Evolutionary conservation across 2,113 vertebrate species (phyloP).

Genomic region (Bubo blakistoni): DNA sequence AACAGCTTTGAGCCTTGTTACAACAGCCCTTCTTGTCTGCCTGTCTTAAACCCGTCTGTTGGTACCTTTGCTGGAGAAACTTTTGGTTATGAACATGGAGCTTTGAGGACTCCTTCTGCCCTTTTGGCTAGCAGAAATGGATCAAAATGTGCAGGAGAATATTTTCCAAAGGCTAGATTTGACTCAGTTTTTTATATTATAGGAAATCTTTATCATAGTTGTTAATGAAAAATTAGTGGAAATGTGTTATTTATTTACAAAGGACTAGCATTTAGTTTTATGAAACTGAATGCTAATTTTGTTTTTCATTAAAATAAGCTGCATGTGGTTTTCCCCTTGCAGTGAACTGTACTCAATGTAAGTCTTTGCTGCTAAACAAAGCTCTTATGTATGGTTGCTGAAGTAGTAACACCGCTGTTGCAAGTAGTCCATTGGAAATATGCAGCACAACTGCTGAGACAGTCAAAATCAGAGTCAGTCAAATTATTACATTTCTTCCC

Average conservation of each 20-base stretch:
- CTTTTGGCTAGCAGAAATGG: not conserved
- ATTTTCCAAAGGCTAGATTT: not conserved
- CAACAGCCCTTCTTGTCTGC: not conserved
- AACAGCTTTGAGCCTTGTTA: not conserved
- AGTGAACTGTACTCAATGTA: not conserved
- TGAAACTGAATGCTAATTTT: not conserved
- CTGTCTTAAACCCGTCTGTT: not conserved
- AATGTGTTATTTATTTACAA: not conserved
- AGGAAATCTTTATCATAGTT: not conserved
- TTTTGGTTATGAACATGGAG: not conserved
- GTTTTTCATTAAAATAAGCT: constrained; percentile 10
- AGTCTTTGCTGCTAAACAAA: not conserved
- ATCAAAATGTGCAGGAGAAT: not conserved
- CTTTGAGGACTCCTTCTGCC: not conserved
- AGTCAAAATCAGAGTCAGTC: not conserved
- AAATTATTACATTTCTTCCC: not conserved
- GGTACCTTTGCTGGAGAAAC: not conserved
- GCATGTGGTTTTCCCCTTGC: not conserved
- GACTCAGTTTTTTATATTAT: not conserved
- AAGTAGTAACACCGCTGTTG: not conserved
- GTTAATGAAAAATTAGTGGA: not conserved
- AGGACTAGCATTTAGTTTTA: not conserved
- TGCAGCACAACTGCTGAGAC: not conserved
- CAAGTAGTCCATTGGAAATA: not conserved
- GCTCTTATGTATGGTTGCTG: not conserved